Conservation (phyloP, 2,888 invertebrate genomes). For the Chrysomela aeneicollis region DNA sequence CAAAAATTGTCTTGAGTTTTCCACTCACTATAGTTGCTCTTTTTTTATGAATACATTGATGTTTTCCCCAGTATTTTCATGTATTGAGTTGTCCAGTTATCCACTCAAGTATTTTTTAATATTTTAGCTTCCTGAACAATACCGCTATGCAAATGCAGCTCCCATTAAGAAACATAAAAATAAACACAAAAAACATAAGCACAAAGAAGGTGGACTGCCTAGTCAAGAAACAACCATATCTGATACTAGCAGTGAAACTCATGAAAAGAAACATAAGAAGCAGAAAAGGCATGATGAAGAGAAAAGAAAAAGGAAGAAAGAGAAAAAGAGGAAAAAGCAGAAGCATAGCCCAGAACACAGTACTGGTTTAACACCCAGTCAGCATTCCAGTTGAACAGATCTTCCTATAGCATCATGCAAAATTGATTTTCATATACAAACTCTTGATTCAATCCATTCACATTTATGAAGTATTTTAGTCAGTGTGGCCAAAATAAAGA, state of each 20-base stretch:
- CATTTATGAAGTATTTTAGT: too few species aligned
- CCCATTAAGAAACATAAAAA: conserved; percentile 94
- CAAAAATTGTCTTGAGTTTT: too few species aligned
- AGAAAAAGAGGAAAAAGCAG: conserved; percentile 94
- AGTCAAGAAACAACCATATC: conserved; percentile 79
- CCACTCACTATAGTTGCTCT: too few species aligned
- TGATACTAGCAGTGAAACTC: conserved; percentile 74
- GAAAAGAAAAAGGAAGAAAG: conserved; percentile 92
- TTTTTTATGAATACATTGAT: too few species aligned
- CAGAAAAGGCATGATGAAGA: conserved; percentile 93
- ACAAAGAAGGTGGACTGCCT: conserved; percentile 84
- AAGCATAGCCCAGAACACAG: conserved; percentile 90
- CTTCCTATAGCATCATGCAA: too few species aligned
- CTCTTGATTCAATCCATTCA: too few species aligned
- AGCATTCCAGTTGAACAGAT: conserved; percentile 62
- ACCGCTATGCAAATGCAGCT: conserved; percentile 89
- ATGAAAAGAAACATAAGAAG: conserved; percentile 95
- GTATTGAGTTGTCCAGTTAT: too few species aligned
- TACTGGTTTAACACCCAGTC: conserved; percentile 71
- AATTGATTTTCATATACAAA: too few species aligned
- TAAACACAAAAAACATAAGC: conserved; percentile 94
- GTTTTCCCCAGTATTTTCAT: too few species aligned
- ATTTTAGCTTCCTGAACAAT: conserved; percentile 88
- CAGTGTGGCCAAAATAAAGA: too few species aligned
- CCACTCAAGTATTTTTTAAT: too few species aligned